phyloP scores from a whole-genome alignment of 2,888 invertebrate genomes.

The Branchellion lobata region DNA sequence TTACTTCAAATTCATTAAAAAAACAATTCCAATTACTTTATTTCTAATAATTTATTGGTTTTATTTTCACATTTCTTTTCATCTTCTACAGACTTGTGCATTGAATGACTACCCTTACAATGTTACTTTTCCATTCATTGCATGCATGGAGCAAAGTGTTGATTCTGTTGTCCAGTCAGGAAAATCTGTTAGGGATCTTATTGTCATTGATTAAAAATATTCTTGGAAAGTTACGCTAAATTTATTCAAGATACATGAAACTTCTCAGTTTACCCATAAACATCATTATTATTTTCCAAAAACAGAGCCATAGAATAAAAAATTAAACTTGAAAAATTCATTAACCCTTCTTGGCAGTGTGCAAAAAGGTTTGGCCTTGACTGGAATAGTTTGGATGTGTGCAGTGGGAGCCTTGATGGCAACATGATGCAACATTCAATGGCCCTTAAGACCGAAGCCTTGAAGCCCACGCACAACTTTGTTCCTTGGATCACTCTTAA shows the following conservation, averaged over 20 bases:
- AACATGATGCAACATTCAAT: slow-evolving; percentile 59
- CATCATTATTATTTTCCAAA: slow-evolving; percentile 1
- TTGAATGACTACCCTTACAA: slow-evolving; percentile 55
- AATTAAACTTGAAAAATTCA: too few relatives aligned
- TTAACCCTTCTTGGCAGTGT: slow-evolving; percentile 54
- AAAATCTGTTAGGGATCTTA: too few relatives aligned
- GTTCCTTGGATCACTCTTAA: slow-evolving; percentile 62
- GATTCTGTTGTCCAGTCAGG: background rate
- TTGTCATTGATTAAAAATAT: too few relatives aligned
- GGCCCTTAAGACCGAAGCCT: slow-evolving; percentile 57
- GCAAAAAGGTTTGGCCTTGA: slow-evolving; percentile 53
- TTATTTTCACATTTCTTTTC: background rate
- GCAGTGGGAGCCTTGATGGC: slow-evolving; percentile 55
- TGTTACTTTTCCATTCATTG: slow-evolving; percentile 57
- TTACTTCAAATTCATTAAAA: too few relatives aligned
- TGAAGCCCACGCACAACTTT: slow-evolving; percentile 57
- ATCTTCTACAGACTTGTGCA: slow-evolving; percentile 57
- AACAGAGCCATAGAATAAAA: background rate
- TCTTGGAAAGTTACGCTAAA: background rate
- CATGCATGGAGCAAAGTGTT: slow-evolving; percentile 57
- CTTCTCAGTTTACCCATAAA: too few relatives aligned
- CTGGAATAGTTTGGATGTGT: slow-evolving; percentile 53
- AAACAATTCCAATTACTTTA: too few relatives aligned
- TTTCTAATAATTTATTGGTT: too few relatives aligned
- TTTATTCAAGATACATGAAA: too few relatives aligned